These are phyloP conservation scores for Aldabrachelys gigantea DNA, from an alignment of 2,113 vertebrate species.

Conservation along the genomic window DNA sequence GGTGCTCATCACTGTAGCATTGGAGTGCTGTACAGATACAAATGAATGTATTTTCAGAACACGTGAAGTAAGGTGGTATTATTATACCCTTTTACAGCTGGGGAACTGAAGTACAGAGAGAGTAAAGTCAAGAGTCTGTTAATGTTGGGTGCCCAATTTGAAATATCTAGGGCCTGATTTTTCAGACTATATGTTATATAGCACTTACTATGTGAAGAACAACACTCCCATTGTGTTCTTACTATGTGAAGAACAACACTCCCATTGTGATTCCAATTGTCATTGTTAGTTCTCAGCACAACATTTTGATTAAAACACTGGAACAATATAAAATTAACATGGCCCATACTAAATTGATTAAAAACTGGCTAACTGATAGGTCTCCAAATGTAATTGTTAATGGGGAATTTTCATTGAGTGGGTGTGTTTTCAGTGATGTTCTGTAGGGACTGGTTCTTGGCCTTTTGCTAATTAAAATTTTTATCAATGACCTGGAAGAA, in stretches of 20 bases:
- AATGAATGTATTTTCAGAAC: background rate
- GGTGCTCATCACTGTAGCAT: background rate
- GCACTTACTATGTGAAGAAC: background rate
- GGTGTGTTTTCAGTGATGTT: too few relatives aligned
- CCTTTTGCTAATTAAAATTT: too few relatives aligned
- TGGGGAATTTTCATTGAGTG: too few relatives aligned
- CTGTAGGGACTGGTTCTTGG: too few relatives aligned
- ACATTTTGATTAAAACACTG: too few relatives aligned
- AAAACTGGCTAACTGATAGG: too few relatives aligned
- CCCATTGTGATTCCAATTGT: background rate
- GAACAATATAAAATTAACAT: too few relatives aligned
- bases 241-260: background rate
- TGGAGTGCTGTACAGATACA: background rate
- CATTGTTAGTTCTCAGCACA: too few relatives aligned
- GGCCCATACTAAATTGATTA: too few relatives aligned
- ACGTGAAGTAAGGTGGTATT: background rate
- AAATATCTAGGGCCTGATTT: background rate
- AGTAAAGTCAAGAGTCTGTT: background rate
- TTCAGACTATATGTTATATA: background rate
- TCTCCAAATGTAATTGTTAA: too few relatives aligned
- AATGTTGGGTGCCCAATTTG: background rate
- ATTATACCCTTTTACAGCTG: background rate
- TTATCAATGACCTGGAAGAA: too few relatives aligned
- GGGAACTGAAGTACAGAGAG: background rate
- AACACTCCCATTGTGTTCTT: background rate